Evolutionary conservation across 2,888 invertebrate genomes (phyloP), one percentile per base, ranked within the genome.

Genomic region (Cantharis rufa): DNA sequence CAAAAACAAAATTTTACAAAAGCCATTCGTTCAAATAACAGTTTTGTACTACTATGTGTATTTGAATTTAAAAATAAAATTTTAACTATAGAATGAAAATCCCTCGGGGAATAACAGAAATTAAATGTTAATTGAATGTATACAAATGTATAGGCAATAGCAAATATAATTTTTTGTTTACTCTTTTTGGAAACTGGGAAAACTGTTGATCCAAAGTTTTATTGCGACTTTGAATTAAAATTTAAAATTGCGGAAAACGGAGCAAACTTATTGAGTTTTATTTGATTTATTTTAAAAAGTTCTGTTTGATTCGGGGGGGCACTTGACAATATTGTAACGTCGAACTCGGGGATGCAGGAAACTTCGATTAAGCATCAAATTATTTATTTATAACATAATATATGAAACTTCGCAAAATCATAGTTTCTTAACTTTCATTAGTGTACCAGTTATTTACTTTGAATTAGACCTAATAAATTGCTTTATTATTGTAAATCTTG

Each of bases 1-100:
- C 68, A 74, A 74, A 77, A 69, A 69, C 68, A 71, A 70, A 72
- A 72, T 76, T 76, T 76, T 74, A 63, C 18, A 66, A 15, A 13
- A 24, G 21, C 18, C 18, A 21, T 66, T 66, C n/a, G 63, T 63
- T 21, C 21, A 21, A 66, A 66, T 21, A 66, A 66, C 48, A 48
- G 7, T 48, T 48, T 48, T 48, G 48, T 48, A 13, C 9, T 24
- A 24, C 9, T 24, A 24, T 18, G 3, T 24, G n/a, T 48, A 7
- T 48, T 48, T 48, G n/a, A 48, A 48, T 48, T n/a, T 48, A 48
- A 48, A 48, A 48, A 5, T 32, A 1, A 3, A 32, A 11, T 32
- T 32, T n/a, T 32, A 32, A 32, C 32, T n/a, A 32, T 32, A n/a
- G 32, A 13, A n/a, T 9, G n/a, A n/a, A 48, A n/a, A 48, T 48